These are phyloP conservation scores for Coregonus suidteri DNA, from an alignment of 2,797 vertebrate genomes.

Conservation along the genomic window DNA sequence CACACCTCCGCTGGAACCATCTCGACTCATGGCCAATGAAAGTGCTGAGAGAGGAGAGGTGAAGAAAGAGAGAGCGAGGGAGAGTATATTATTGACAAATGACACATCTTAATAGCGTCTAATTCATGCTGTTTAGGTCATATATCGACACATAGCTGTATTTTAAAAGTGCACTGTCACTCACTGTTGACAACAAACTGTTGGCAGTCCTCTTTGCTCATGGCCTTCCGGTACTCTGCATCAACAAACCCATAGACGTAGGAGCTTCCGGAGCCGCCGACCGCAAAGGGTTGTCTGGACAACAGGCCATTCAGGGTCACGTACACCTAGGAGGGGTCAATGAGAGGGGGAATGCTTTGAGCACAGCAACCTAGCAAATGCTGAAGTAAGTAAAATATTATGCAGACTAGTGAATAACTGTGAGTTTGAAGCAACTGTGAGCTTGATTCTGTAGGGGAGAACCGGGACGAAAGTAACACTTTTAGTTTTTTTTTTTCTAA, in stretches of 20 bases:
- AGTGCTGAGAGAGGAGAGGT: constrained; percentile 70
- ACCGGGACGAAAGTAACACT: no score
- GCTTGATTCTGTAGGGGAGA: no score
- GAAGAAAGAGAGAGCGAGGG: neutral
- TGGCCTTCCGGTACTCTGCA: constrained; percentile 75
- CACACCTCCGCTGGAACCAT: constrained; percentile 86
- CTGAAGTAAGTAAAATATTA: no score
- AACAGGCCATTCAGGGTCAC: constrained; percentile 82
- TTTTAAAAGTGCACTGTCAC: constrained; percentile 16
- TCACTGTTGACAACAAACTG: constrained; percentile 82
- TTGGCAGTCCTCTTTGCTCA: constrained; percentile 77
- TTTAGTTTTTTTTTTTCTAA: no score
- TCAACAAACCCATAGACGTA: constrained; percentile 88
- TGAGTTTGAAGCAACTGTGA: no score
- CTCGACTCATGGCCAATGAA: constrained; percentile 83
- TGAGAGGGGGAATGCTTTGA: neutral
- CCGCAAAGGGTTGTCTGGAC: constrained; percentile 80
- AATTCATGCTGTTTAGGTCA: neutral
- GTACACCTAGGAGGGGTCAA: constrained; percentile 74
- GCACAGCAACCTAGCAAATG: no score
- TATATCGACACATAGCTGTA: neutral
- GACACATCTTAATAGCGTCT: neutral
- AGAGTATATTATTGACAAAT: neutral
- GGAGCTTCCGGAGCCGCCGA: constrained; percentile 84
- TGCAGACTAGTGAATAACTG: neutral